phyloP scores from a whole-genome alignment of 2,113 vertebrate species.

The Benitochromis conjunctus region DNA sequence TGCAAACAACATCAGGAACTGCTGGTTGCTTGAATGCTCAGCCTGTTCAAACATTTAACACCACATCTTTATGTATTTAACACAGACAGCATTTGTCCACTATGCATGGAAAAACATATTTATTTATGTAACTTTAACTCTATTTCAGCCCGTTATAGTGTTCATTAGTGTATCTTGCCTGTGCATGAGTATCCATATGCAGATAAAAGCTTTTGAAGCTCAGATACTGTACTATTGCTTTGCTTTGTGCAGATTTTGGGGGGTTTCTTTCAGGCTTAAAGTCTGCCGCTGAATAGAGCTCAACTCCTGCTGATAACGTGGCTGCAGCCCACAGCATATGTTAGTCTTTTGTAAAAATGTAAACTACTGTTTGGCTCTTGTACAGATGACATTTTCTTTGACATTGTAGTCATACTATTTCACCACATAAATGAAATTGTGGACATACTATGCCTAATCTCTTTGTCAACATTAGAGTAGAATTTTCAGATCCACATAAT shows the following conservation, averaged over 20 bases:
- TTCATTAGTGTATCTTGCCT: slow-evolving; percentile 30
- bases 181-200: slow-evolving; percentile 40
- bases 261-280: slow-evolving; percentile 31
- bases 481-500: background rate
- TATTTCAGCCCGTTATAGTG: slow-evolving; percentile 37
- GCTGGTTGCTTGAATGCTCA: background rate
- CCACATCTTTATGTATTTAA: background rate
- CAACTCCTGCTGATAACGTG: slow-evolving; percentile 47
- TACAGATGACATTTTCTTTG: background rate
- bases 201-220: slow-evolving; percentile 49
- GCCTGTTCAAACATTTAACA: background rate
- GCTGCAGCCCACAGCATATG: slow-evolving; percentile 19
- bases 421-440: background rate
- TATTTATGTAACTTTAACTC: slow-evolving; percentile 36
- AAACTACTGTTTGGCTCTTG: background rate
- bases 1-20: background rate
- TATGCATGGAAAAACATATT: slow-evolving; percentile 21
- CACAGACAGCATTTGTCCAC: background rate
- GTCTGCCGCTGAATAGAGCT: slow-evolving; percentile 34
- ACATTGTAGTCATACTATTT: background rate
- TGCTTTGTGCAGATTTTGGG: slow-evolving; percentile 34
- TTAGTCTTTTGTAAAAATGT: slow-evolving; percentile 11
- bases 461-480: background rate
- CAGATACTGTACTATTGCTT: slow-evolving; percentile 12
- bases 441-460: background rate